Evolutionary conservation across 2,113 vertebrate genomes (phyloP).

Genomic region (pig (Sus scrofa)): DNA sequence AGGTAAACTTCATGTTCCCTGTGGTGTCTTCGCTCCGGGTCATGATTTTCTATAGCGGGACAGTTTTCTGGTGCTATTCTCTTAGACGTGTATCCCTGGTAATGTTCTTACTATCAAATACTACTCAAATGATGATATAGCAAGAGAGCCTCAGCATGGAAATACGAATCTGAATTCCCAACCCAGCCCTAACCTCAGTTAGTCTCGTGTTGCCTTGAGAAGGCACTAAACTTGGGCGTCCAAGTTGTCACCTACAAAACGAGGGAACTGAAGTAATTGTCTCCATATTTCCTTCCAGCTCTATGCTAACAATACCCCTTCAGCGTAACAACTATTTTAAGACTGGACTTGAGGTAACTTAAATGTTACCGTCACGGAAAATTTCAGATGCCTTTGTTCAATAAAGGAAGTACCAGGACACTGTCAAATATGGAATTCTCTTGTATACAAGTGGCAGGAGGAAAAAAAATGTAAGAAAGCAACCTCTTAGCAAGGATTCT

Average conservation of each 20-base stretch:
- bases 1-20: neutral
- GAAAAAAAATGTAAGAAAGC: neutral
- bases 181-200: neutral
- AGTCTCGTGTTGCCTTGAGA: neutral
- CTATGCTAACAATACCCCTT: slow-evolving; percentile 55
- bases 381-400: slow-evolving; percentile 70
- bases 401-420: slow-evolving; percentile 28
- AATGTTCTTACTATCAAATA: neutral
- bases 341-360: slow-evolving; percentile 35
- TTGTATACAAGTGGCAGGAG: slow-evolving; percentile 19
- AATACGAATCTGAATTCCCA: neutral
- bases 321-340: slow-evolving; percentile 59
- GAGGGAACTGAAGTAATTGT: neutral
- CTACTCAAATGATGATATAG: neutral
- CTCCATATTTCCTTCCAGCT: slow-evolving; percentile 35
- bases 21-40: neutral
- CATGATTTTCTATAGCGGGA: neutral
- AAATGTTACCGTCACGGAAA: slow-evolving; percentile 53
- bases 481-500: slow-evolving; percentile 19
- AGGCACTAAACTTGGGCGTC: neutral
- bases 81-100: neutral
- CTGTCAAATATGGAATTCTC: slow-evolving; percentile 62
- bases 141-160: neutral
- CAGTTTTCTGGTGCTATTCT: neutral
- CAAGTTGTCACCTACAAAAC: neutral